Evolutionary conservation across 1,140 invertebrate species (phyloP).

Genomic region (Rhopalosiphum maidis): DNA sequence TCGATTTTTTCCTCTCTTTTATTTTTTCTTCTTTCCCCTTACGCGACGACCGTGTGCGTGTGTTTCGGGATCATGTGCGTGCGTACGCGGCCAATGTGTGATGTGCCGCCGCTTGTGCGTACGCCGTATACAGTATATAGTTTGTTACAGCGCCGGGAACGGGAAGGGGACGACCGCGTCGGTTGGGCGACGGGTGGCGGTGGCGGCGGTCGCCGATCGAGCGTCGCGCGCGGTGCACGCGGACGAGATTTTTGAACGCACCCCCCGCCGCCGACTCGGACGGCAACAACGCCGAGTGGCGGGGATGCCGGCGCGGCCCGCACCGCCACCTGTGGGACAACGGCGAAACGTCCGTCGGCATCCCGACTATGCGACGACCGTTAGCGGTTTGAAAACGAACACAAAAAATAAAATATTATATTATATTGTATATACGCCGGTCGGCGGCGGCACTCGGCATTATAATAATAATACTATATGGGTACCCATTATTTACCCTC

Average conservation of each 20-base stretch:
- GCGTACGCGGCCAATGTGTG: neutral
- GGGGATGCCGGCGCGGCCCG: neutral
- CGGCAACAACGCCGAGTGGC: no score
- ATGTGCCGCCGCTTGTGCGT: neutral
- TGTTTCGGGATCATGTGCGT: neutral
- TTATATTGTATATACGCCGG: neutral
- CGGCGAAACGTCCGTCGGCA: conserved; percentile 23
- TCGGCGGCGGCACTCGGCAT: neutral
- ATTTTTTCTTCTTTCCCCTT: neutral
- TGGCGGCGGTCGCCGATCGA: neutral
- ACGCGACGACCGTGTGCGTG: neutral
- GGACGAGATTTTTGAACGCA: conserved; percentile 29
- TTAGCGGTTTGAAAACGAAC: conserved; percentile 16
- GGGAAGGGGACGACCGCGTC: no score
- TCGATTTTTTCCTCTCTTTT: neutral
- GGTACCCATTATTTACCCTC: neutral
- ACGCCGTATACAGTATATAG: neutral
- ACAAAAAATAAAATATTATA: no score
- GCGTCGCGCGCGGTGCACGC: conserved; percentile 2
- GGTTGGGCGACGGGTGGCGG: neutral
- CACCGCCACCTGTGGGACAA: conserved; percentile 46
- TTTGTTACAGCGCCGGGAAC: neutral
- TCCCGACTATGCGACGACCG: conserved; percentile 21
- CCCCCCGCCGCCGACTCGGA: neutral
- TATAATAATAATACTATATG: no score